Evolutionary conservation across 2,797 vertebrate species (phyloP).

Genomic region (Ptychobarbus kaznakovi): DNA sequence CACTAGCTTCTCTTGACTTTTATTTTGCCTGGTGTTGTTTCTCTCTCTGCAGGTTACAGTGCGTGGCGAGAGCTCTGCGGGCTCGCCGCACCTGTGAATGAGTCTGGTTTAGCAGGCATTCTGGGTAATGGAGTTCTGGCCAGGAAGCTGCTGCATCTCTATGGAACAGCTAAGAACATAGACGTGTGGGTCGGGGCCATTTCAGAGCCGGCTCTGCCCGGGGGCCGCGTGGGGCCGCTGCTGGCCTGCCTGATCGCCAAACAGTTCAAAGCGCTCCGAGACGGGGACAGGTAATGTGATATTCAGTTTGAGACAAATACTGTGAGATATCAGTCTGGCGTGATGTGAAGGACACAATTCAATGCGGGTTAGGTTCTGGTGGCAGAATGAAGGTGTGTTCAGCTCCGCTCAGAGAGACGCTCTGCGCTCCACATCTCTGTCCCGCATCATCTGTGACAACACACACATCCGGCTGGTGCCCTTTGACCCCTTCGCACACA

Average conservation of each 20-base stretch:
- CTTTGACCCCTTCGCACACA: slow-evolving; percentile 78
- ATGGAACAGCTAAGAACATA: slow-evolving; percentile 79
- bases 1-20: neutral
- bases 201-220: slow-evolving; percentile 76
- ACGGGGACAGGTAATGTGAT: slow-evolving; percentile 74
- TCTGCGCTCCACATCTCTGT: slow-evolving; percentile 79
- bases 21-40: neutral
- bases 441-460: slow-evolving; percentile 89
- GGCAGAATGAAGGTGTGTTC: slow-evolving; percentile 86
- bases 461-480: slow-evolving; percentile 84
- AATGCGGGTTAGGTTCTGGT: slow-evolving; percentile 83
- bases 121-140: slow-evolving; percentile 74
- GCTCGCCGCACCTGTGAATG: slow-evolving; percentile 75
- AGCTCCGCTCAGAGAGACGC: slow-evolving; percentile 76
- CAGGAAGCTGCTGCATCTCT: slow-evolving; percentile 78
- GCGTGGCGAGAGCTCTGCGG: slow-evolving; percentile 78
- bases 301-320: neutral
- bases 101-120: slow-evolving; percentile 72
- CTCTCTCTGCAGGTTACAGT: slow-evolving; percentile 72
- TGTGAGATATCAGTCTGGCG: neutral
- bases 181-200: slow-evolving; percentile 84
- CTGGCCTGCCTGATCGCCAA: slow-evolving; percentile 79
- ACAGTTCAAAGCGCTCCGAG: slow-evolving; percentile 78
- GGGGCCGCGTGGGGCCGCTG: slow-evolving; percentile 78
- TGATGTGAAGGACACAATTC: neutral